Percentiles rank a stretch among this genome's conserved stretches.
These are phyloP conservation scores for Brenthis hecate DNA, from an alignment of 2,888 invertebrate genomes.

Conservation along the genomic window DNA sequence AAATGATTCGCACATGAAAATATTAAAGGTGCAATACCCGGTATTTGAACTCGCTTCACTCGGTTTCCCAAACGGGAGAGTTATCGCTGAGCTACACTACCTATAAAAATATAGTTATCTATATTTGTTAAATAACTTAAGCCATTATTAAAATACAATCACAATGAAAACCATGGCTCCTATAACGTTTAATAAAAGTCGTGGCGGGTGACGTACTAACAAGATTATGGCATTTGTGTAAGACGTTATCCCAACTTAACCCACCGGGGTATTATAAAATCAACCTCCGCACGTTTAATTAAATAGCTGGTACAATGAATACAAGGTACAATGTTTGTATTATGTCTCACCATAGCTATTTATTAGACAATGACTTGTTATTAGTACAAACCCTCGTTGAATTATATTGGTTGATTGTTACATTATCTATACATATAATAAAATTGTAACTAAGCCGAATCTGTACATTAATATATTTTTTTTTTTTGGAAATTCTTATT, in stretches of 20 bases:
- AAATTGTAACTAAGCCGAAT: too few relatives aligned
- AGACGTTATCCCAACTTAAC: constrained; percentile 14
- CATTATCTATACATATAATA: too few relatives aligned
- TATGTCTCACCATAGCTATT: neutral
- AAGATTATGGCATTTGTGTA: constrained; percentile 17
- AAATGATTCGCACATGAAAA: too few relatives aligned
- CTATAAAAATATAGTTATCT: too few relatives aligned
- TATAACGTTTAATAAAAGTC: constrained; percentile 12
- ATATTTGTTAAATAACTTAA: neutral
- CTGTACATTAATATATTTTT: too few relatives aligned
- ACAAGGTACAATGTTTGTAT: neutral
- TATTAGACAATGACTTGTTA: neutral
- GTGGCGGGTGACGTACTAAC: constrained; percentile 12
- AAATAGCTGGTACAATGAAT: neutral
- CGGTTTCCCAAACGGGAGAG: too few relatives aligned
- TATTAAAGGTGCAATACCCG: too few relatives aligned
- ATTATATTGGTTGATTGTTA: too few relatives aligned
- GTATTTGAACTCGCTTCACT: too few relatives aligned
- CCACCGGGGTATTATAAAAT: constrained; percentile 2
- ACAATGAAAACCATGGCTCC: constrained; percentile 1
- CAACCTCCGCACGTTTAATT: constrained; percentile 7
- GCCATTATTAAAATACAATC: neutral
- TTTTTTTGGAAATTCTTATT: too few relatives aligned
- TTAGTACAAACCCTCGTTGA: too few relatives aligned
- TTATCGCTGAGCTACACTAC: too few relatives aligned